Percentiles rank a stretch among this genome's conserved stretches.
Conservation (phyloP, 2,888 invertebrate genomes). For the Ceratothoa steindachneri region DNA sequence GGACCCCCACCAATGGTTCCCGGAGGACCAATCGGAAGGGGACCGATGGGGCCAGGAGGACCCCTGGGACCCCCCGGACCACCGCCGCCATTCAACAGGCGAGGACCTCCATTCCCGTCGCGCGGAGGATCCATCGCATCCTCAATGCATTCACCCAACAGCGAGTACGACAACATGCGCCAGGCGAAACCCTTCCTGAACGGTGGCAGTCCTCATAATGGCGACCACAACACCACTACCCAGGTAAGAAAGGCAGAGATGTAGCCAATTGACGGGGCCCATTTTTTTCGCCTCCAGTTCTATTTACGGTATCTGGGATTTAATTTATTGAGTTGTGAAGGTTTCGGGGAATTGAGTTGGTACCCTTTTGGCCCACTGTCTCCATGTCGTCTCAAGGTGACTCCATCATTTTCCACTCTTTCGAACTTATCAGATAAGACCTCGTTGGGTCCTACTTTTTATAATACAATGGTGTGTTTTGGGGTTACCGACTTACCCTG, state of each 20-base stretch:
- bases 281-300: too few relatives aligned
- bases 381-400: too few relatives aligned
- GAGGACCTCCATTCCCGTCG: constrained; percentile 50
- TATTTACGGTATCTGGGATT: too few relatives aligned
- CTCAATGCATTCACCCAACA: constrained; percentile 10
- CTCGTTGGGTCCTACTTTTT: too few relatives aligned
- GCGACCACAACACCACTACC: constrained; percentile 44
- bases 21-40: constrained; percentile 37
- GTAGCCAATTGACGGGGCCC: too few relatives aligned
- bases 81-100: constrained; percentile 48
- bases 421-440: too few relatives aligned
- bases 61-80: constrained; percentile 33
- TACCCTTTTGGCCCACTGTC: too few relatives aligned
- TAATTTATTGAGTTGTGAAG: too few relatives aligned
- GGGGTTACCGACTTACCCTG: too few relatives aligned
- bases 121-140: constrained; percentile 49
- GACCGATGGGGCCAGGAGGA: constrained; percentile 43
- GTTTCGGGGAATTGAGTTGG: too few relatives aligned
- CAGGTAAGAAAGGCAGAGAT: constrained; percentile 30
- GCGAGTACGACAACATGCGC: constrained; percentile 28
- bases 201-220: constrained; percentile 45
- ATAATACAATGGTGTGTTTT: too few relatives aligned
- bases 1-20: constrained; percentile 42
- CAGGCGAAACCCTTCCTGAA: constrained; percentile 46
- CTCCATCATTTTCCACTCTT: too few relatives aligned